A percentile compares a stretch with the other conserved stretches of the same genome.
Evolutionary conservation across 2,888 invertebrate genomes (phyloP).

Genomic region (Entomobrya proxima): DNA sequence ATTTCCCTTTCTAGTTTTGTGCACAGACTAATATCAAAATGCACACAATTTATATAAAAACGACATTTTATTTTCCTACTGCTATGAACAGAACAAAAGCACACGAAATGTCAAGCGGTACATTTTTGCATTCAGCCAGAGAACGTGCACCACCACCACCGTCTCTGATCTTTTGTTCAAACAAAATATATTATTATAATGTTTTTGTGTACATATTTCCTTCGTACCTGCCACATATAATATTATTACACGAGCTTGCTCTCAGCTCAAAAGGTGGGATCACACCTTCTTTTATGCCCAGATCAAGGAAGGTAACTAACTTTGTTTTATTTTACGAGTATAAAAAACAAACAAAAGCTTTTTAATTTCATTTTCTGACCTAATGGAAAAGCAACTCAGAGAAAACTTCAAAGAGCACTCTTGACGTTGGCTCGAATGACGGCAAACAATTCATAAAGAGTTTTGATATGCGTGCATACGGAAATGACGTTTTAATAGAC

Average conservation of each 20-base stretch:
- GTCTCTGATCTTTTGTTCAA: neutral
- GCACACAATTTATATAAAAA: neutral
- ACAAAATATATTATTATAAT: no score
- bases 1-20: constrained; percentile 56
- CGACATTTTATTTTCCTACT: no score
- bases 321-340: constrained; percentile 3
- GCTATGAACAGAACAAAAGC: neutral
- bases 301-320: neutral
- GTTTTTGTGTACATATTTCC: neutral
- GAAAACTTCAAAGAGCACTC: neutral
- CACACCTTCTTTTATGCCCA: neutral
- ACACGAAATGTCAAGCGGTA: neutral
- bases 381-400: neutral
- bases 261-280: neutral
- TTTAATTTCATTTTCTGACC: constrained; percentile 1
- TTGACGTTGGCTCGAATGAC: neutral
- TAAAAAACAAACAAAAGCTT: neutral
- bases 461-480: neutral
- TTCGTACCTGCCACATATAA: neutral
- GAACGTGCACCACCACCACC: neutral
- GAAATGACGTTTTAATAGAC: constrained; percentile 14
- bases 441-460: neutral
- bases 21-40: neutral
- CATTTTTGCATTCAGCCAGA: neutral
- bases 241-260: no score